Evolutionary conservation across 2,797 vertebrate genomes (phyloP), one percentile per base, ranked within the genome.

Genomic region (Alectoris magna): DNA sequence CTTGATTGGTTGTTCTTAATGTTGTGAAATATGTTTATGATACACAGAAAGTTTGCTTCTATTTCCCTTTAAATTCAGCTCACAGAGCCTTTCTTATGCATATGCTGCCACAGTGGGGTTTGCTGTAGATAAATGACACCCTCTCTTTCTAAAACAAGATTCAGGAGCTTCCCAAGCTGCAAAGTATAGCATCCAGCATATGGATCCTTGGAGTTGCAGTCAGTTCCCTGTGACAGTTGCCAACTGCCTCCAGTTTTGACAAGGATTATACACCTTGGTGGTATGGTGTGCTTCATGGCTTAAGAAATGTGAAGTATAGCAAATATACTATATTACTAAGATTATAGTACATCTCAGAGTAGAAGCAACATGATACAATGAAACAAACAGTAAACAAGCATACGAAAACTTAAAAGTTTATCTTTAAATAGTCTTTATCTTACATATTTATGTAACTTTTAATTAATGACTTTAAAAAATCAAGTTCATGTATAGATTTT

Each of bases 71-170:
- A 83, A 90, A 95, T 59, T 87, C 22, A 51, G 74, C 31, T 39
- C n/a, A 9, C 2, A 36, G n/a, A 81, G 62, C 14, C 31, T 83
- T 60, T 59, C 58, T 90, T 41, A 51, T 17, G 49, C 75, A 55
- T 78, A 49, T 81, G 66, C 72, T 91, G 66, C 72, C 73, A 90
- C 58, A 56, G 34, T 39, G 93, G 84, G 58, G 87, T 92, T 96
- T 91, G 91, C 53, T 83, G n/a, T 64, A 74, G 92, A 78, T 95
- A 90, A 95, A 92, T 96, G 88, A 76, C 49, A 51, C 29, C 46
- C 62, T 91, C 75, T 93, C 82, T 79, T 87, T 93, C 86, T 91
- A 91, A 87, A 91, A 75, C 43, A 86, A 85, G 85, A 91, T 91
- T 76, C 75, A 90, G 87, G 84, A 94, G 69, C 74, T 93, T 91